Evolutionary conservation across 2,888 invertebrate genomes (phyloP).

Genomic region (Latrodectus hesperus): DNA sequence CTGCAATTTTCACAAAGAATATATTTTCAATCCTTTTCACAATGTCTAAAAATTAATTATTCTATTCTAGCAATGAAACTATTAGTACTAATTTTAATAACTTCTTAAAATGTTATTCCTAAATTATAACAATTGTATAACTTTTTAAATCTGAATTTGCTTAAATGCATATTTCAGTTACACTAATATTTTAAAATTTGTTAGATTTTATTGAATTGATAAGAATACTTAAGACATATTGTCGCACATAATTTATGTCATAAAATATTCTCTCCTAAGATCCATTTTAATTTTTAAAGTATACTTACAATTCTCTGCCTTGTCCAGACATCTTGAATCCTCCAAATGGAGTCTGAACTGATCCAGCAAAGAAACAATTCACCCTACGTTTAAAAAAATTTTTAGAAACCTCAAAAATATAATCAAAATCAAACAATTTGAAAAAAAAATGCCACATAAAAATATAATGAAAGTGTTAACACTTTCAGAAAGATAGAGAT

Average conservation of each 20-base stretch:
- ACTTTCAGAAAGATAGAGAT: no score
- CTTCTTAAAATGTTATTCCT: no score
- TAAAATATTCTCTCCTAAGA: not conserved
- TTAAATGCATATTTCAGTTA: not conserved
- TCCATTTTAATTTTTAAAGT: not conserved
- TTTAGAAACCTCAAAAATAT: no score
- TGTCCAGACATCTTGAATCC: conserved; percentile 89
- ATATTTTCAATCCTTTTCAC: no score
- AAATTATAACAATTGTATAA: not conserved
- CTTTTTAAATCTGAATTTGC: not conserved
- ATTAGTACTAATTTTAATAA: no score
- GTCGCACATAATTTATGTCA: not conserved
- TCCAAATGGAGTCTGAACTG: conserved; percentile 88
- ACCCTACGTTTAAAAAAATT: conserved; percentile 35
- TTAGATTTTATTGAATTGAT: not conserved
- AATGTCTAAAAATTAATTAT: no score
- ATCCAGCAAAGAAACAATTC: conserved; percentile 76
- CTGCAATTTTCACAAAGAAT: no score
- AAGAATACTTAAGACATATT: not conserved
- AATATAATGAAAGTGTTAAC: not conserved
- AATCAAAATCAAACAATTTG: not conserved
- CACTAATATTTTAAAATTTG: not conserved
- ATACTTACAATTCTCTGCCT: conserved; percentile 81
- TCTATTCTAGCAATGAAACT: no score
- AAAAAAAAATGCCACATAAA: not conserved